Conservation (phyloP, 2,113 vertebrate genomes). For the Dromiciops gliroides region DNA sequence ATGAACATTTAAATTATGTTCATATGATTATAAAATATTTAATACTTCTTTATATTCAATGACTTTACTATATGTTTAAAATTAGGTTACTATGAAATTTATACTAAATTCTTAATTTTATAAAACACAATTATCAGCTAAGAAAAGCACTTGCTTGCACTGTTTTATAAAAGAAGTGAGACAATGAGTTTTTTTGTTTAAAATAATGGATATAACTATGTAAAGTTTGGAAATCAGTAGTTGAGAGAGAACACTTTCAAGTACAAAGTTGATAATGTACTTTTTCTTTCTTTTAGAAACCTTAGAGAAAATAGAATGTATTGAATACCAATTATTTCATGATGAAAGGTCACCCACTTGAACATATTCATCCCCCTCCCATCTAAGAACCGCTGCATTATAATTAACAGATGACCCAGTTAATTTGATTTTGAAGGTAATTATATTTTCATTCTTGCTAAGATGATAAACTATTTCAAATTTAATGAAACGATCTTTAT, state of each 20-base stretch:
- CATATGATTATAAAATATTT: background rate
- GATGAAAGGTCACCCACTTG: background rate
- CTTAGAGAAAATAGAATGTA: background rate
- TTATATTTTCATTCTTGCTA: background rate
- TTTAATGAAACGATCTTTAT: background rate
- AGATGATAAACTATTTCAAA: background rate
- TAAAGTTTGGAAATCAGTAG: background rate
- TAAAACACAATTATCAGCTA: background rate
- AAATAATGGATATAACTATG: background rate
- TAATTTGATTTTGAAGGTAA: background rate
- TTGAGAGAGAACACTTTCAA: background rate
- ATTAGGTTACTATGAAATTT: background rate
- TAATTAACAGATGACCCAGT: background rate
- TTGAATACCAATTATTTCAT: background rate
- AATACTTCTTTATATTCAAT: background rate
- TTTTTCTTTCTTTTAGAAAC: background rate
- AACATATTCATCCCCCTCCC: background rate
- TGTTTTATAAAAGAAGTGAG: background rate
- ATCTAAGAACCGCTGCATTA: background rate
- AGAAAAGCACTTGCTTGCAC: background rate
- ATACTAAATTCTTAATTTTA: background rate
- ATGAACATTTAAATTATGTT: background rate
- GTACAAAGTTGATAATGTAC: background rate
- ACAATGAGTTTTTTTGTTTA: background rate
- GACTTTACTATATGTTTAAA: background rate